Evolutionary conservation across 1,140 invertebrate genomes (phyloP), one percentile per base, ranked within the genome.

Genomic region (Octopus bimaculoides): DNA sequence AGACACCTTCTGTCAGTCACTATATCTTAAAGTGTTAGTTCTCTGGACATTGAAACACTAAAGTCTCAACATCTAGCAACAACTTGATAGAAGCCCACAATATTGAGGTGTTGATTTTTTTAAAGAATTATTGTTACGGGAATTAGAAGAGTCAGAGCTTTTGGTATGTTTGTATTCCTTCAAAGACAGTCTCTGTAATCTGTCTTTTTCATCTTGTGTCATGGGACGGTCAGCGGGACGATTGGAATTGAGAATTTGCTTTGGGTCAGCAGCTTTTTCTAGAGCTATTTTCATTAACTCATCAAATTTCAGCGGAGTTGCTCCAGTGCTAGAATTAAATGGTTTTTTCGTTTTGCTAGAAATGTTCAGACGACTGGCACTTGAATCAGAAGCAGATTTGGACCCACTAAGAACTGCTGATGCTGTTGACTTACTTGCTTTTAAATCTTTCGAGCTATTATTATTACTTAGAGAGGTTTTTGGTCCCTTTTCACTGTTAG

Each of bases 131-230:
- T 76, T 52, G 8, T 12, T 14, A 52, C 14, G 17, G 41, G 7
- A 54, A n/a, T n/a, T 53, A 9, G 12, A 14, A 41, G 66, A 10
- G 4, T 54, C 41, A n/a, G 80, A 54, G 26, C 54, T 54, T 66
- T 54, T 78, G 14, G 81, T 79, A 80, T 79, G 80, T 61, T 82
- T 83, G 8, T 78, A 73, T 74, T 80, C 76, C 52, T 80, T 78
- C 7, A 71, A 75, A 10, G 79, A 41, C 75, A 54, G 82, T n/a
- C 82, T 56, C 12, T 53, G 54, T 17, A 66, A 69, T 71, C 81
- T 73, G 17, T 83, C 82, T 71, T 83, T 83, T 52, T 83, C 82
- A 26, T 80, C 78, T 56, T 83, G 81, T 9, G 82, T 80, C 79
- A 83, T 78, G 52, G 81, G 81, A 20, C 79, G 54, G 66, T 41